Conservation (phyloP, 2,797 vertebrate genomes). For the Smutsia gigantea region DNA sequence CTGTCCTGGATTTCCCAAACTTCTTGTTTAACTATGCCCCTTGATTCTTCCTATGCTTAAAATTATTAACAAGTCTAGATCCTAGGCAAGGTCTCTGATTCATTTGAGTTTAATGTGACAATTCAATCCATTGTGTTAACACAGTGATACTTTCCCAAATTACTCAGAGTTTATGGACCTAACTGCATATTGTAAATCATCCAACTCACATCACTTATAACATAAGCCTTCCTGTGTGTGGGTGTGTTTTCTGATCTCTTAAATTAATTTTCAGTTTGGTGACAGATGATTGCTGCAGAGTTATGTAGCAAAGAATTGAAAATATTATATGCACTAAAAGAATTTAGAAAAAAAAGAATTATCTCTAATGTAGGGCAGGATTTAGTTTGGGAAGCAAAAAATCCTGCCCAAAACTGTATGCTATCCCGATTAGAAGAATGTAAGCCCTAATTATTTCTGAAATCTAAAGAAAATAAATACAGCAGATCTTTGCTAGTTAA, state of each 20-base stretch:
- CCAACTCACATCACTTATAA: not conserved
- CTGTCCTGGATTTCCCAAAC: not conserved
- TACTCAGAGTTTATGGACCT: not conserved
- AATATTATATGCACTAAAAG: not conserved
- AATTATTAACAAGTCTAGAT: not conserved
- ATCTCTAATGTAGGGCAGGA: fast-evolving
- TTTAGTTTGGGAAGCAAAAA: not conserved
- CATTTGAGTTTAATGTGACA: not conserved
- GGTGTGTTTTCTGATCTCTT: not conserved
- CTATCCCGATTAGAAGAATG: not conserved
- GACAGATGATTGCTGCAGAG: not conserved
- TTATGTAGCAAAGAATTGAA: not conserved
- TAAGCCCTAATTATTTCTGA: not conserved
- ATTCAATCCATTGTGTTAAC: not conserved
- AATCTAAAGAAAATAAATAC: not conserved
- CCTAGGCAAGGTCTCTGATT: not conserved
- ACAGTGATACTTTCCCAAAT: not conserved
- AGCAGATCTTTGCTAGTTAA: not conserved
- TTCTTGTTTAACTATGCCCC: not conserved
- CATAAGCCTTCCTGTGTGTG: not conserved
- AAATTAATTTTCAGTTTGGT: not conserved
- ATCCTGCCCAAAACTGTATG: not conserved
- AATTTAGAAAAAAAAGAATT: not conserved
- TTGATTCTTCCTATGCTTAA: not conserved
- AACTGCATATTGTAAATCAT: not conserved